Base-by-base conservation (phyloP, 2,888 invertebrate species). In the Scaptomyza polygonia region DNA sequence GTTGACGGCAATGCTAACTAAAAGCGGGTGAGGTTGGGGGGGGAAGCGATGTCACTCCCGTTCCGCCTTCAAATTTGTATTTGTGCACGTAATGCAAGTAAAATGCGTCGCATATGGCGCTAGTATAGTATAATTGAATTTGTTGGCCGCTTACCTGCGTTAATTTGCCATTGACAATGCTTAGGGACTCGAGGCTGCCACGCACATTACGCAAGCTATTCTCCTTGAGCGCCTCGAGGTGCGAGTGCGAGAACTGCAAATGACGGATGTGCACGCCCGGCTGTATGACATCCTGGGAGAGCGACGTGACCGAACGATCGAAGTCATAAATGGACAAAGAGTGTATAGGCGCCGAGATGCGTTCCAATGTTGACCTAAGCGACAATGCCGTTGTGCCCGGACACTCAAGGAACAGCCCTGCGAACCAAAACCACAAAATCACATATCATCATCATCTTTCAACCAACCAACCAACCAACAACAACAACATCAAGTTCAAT, bases 321-420 rank as follows among this genome's bases (percentile, higher is more conserved):
- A 97, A 93, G 91, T 97, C 97, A 93, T 97, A 97, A 88, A 97
- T 95, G 88, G 96, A 97, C 89, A 97, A 93, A 49, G 97, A 97
- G 91, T 97, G 97, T 84, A 98, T 94, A 32, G 94, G 93, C 40
- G 93, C 93, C 80, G 93, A 93, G 88, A 95, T 94, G 89, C 94
- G 94, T 81, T 95, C 93, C 81, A 97, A 92, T 40, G 96, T 95
- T 80, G 93, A 93, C 90, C 94, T 95, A 78, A 97, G 93, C 48
- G 96, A 95, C 71, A 93, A 93, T 44, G 96, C 94, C 55, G 96
- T 96, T 44, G 96, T 96, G 53, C 96, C 96, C 42, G 97, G 96
- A 91, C 97, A 97, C 92, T 97, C 97, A 88, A 97, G 93, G 92
- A 96, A 97, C 72, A 97, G 93, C 66, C 97, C 94, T 94, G 92